These are phyloP conservation scores for Clarias fuscus DNA, from an alignment of 2,797 vertebrate genomes.

Conservation along the genomic window DNA sequence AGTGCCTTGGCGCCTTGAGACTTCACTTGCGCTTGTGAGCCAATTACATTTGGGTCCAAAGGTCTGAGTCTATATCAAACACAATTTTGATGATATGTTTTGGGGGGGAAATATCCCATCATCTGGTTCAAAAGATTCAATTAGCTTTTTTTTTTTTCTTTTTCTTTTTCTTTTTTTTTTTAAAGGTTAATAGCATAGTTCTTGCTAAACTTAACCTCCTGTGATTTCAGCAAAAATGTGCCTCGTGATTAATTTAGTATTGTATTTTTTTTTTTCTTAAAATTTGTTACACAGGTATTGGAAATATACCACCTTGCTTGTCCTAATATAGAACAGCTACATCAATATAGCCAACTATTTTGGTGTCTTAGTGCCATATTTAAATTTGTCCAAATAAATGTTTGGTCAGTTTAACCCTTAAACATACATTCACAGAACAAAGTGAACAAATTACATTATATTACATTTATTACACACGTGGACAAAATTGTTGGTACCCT, in stretches of 20 bases:
- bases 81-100: background rate
- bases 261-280: background rate
- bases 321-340: background rate
- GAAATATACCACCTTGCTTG: background rate
- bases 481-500: too few relatives aligned
- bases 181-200: background rate
- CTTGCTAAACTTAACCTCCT: background rate
- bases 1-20: slow-evolving; percentile 66
- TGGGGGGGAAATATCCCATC: too few relatives aligned
- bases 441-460: too few relatives aligned
- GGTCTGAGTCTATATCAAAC: slow-evolving; percentile 3
- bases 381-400: background rate
- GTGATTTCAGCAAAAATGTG: background rate
- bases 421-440: background rate
- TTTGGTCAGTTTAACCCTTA: background rate
- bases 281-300: background rate
- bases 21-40: slow-evolving; percentile 7
- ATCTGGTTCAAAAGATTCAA: background rate
- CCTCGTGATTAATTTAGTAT: background rate
- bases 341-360: background rate
- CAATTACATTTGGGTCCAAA: slow-evolving; percentile 30
- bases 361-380: background rate
- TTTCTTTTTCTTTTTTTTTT: too few relatives aligned
- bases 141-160: background rate
- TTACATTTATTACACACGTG: too few relatives aligned